Evolutionary conservation across 2,113 vertebrate genomes (phyloP), one percentile per base, ranked within the genome.

Genomic region (Amphilophus citrinellus): DNA sequence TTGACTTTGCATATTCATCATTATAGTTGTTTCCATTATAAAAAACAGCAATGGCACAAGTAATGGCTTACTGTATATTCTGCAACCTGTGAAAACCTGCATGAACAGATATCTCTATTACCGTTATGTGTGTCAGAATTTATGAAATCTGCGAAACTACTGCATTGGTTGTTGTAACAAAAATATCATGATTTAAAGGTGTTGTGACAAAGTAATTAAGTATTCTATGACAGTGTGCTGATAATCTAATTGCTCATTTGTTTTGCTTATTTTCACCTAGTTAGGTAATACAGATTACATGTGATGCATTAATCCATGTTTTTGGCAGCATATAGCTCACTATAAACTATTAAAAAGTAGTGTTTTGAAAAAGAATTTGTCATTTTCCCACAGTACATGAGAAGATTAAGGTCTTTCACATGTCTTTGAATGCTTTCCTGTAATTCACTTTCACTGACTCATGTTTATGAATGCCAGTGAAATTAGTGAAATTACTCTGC

Each of bases 361-460:
- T 8, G n/a, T n/a, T 57, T 57, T 57, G 8, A 57, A 4, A 35
- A 17, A n/a, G 47, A 2, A 73, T 3, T 0, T 73, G 66, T n/a
- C 20, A 17, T 53, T 0, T 3, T 22, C 20, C 10, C 4, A 22
- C 20, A 10, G 56, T 22, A 58, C 56, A 10, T 47, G 47, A 77
- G 35, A 3, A 62, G 61, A 58, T 30, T n/a, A 32, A 66, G 27
- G 20, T 7, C 20, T 44, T 58, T 58, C 35, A 63, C 32, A 13
- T 57, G 58, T 47, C 61, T 22, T 10, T 2, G 17, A n/a, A 3
- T 14, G 4, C 10, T 30, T 59, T 11, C 3, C 14, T 44, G 1
- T 37, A 11, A 47, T 30, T 53, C 4, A 10, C 20, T 24, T 13
- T 63, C 71, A 85, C 90, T 77, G 85, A 89, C 79, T 89, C 86